phyloP scores from a whole-genome alignment of 2,113 vertebrate species.

The Anseranas semipalmata region DNA sequence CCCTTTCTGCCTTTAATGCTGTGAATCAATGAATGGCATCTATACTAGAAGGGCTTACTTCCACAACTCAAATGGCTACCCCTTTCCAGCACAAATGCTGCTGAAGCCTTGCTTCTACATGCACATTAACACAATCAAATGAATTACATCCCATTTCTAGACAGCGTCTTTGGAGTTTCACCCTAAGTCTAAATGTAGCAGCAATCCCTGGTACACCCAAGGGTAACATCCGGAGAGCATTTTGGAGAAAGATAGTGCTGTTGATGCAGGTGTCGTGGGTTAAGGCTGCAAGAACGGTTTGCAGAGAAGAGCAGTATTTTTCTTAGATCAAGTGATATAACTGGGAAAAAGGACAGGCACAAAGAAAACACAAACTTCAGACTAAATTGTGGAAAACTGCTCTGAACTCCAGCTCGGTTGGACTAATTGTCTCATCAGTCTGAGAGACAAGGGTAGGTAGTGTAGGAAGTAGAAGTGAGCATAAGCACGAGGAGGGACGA shows the following conservation, averaged over 20 bases:
- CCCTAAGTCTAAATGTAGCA: not conserved
- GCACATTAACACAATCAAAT: not conserved
- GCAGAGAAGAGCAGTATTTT: not conserved
- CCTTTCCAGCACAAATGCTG: not conserved
- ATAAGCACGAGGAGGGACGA: not conserved
- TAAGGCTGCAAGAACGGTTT: not conserved
- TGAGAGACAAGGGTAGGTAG: not conserved
- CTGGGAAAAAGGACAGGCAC: not conserved
- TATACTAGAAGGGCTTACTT: not conserved
- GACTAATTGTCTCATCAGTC: not conserved
- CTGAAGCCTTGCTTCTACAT: not conserved
- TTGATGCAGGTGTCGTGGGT: not conserved
- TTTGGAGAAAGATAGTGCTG: not conserved
- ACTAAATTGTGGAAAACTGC: not conserved
- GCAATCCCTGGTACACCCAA: not conserved
- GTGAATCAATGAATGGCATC: not conserved
- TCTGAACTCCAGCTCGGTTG: not conserved
- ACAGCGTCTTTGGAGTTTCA: not conserved
- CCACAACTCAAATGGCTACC: not conserved
- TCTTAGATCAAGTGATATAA: not conserved
- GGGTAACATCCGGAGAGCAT: not conserved
- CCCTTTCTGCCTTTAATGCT: not conserved
- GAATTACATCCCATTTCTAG: not conserved
- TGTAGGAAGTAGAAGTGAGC: not conserved
- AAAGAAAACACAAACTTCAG: not conserved